These are phyloP conservation scores for Eupeodes corollae DNA, from an alignment of 1,140 invertebrate genomes.

Conservation along the genomic window DNA sequence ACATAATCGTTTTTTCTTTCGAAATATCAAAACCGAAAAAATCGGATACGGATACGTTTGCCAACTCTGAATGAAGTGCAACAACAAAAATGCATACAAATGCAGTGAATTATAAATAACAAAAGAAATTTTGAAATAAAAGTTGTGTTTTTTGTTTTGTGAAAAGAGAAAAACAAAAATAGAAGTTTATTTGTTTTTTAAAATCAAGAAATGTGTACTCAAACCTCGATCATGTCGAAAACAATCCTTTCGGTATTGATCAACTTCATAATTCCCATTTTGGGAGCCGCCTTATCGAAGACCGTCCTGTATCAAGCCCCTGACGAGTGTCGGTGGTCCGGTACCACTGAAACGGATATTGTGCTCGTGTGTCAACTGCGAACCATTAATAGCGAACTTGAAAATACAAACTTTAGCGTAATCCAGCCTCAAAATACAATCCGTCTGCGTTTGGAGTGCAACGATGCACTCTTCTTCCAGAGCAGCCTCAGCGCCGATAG, in stretches of 20 bases:
- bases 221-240: conserved; percentile 10
- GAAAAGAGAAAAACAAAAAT: conserved; percentile 10
- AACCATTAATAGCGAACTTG: conserved; percentile 78
- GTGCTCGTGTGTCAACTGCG: conserved; percentile 66
- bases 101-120: conserved; percentile 11
- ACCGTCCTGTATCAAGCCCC: conserved; percentile 66
- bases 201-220: conserved; percentile 4
- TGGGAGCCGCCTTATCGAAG: conserved; percentile 56
- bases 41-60: neutral
- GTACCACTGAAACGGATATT: conserved; percentile 53
- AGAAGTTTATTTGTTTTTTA: conserved; percentile 11
- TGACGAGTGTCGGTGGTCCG: conserved; percentile 73
- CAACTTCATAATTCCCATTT: conserved; percentile 53
- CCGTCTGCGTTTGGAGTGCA: conserved; percentile 67
- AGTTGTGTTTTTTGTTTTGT: neutral
- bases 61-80: neutral
- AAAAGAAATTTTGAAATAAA: conserved; percentile 4
- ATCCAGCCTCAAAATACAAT: conserved; percentile 81
- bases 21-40: neutral
- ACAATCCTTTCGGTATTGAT: conserved; percentile 40
- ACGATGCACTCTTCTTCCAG: conserved; percentile 72
- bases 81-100: conserved; percentile 11
- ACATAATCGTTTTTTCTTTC: neutral
- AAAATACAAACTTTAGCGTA: conserved; percentile 80
- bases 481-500: conserved; percentile 74